Base-by-base conservation (phyloP, 2,113 vertebrate species). In the Leptocoma aspasia region DNA sequence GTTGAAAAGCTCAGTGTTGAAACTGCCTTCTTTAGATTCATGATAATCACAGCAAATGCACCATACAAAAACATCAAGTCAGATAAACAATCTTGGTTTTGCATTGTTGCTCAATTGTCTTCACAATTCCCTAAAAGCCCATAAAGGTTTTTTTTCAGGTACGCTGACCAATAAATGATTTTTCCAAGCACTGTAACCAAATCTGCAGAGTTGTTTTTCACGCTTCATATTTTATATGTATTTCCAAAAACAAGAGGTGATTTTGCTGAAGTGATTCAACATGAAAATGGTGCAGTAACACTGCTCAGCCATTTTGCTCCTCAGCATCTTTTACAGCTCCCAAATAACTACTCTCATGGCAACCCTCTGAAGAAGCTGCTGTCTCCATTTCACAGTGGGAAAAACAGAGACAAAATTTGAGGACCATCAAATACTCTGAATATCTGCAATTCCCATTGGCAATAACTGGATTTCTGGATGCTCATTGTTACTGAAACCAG, bases 21-120 rank as follows among this genome's bases (percentile, higher is more conserved):
- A 96, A 81, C 22, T 80, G 37, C 15, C 56, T 92, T 91, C 61
- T 92, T 94, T 71, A 96, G 85, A 96, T 96, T 97, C 82, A 92
- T 53, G 45, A 56, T 54, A 86, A 96, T 96, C 63, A 54, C 77
- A 81, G 68, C 49, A 94, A 95, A 91, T 68, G 53, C 87, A 86
- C 56, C 35, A 57, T 66, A 72, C 13, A 94, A 89, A 93, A 94
- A 63, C 6, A 57, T 27, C 7, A 6, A 85, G 44, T 86, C 56
- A 95, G 66, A 92, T 77, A 94, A 95, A 89, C 82, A 96, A 75
- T 12, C 52, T 89, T 95, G 33, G 31, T 92, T 96, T 93, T 81
- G 26, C 90, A 89, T 82, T 88, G 41, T 26, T 87, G 37, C 78
- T 60, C 53, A 90, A 50, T 35, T 50, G 26, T 17, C 59, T 64